phyloP scores from a whole-genome alignment of 2,113 vertebrate genomes.

The Nibea coibor region DNA sequence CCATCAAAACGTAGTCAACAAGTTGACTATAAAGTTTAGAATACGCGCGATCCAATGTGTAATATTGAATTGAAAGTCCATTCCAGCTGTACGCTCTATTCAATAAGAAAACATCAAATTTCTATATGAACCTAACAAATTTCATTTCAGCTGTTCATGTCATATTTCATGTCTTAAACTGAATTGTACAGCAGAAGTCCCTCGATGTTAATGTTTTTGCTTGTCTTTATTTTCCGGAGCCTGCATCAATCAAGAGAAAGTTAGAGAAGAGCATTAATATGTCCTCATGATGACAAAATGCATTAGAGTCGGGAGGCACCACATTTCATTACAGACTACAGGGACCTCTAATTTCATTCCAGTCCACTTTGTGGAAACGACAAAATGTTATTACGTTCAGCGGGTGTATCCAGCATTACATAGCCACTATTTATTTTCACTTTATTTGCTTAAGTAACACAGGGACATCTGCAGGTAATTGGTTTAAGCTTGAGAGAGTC shows the following conservation, averaged over 20 bases:
- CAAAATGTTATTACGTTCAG: slow-evolving; percentile 85
- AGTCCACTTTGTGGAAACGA: slow-evolving; percentile 85
- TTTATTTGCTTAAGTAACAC: slow-evolving; percentile 84
- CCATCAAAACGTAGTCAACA: neutral
- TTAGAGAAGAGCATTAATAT: slow-evolving; percentile 78
- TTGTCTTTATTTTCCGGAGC: slow-evolving; percentile 58
- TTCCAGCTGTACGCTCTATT: slow-evolving; percentile 6
- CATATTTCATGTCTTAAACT: slow-evolving; percentile 55
- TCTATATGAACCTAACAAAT: slow-evolving; percentile 27
- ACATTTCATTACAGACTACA: slow-evolving; percentile 84
- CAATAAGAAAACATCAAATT: slow-evolving; percentile 22
- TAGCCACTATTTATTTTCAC: slow-evolving; percentile 85
- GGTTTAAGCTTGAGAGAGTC: slow-evolving; percentile 81
- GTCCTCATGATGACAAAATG: slow-evolving; percentile 82
- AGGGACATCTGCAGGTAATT: slow-evolving; percentile 82
- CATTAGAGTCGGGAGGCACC: slow-evolving; percentile 75
- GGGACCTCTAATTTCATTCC: slow-evolving; percentile 87
- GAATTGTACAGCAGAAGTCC: slow-evolving; percentile 38
- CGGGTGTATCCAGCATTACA: slow-evolving; percentile 83
- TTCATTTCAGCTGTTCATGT: slow-evolving; percentile 42
- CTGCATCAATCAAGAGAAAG: slow-evolving; percentile 76
- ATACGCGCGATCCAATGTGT: neutral
- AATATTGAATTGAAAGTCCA: neutral
- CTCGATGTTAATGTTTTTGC: slow-evolving; percentile 64
- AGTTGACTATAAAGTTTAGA: slow-evolving; percentile 4